A percentile compares a stretch with the other conserved stretches of the same genome.
These are phyloP conservation scores for Brachirus orientalis DNA, from an alignment of 2,113 vertebrate genomes.

Conservation along the genomic window DNA sequence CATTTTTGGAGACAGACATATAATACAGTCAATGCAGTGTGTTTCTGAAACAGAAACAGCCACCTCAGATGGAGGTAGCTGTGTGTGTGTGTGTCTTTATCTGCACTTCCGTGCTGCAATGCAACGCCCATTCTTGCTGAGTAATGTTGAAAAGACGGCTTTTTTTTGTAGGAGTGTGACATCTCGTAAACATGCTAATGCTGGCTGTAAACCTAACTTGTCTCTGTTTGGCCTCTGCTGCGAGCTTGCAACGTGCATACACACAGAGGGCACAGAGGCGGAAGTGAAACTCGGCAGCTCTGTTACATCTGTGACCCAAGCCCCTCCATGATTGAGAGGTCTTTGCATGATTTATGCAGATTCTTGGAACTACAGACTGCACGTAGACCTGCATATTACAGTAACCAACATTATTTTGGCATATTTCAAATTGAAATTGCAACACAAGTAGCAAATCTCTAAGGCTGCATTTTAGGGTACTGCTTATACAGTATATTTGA, in stretches of 20 bases:
- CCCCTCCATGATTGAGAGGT: neutral
- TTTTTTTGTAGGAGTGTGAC: constrained; percentile 30
- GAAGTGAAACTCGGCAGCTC: constrained; percentile 64
- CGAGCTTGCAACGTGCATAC: constrained; percentile 47
- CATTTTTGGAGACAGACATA: constrained; percentile 10
- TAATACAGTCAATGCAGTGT: neutral
- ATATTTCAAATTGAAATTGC: too few species aligned
- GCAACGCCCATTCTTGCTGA: constrained; percentile 66
- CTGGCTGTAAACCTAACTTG: constrained; percentile 34
- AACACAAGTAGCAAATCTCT: too few species aligned
- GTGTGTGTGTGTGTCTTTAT: too few species aligned
- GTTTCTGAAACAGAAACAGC: constrained; percentile 3
- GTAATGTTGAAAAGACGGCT: constrained; percentile 37
- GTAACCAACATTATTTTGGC: too few species aligned
- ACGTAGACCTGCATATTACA: too few species aligned
- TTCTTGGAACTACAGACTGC: too few species aligned
- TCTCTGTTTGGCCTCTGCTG: constrained; percentile 27
- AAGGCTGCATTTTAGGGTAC: too few species aligned
- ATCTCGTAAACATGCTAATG: constrained; percentile 66
- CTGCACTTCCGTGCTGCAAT: constrained; percentile 56
- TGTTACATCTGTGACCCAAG: constrained; percentile 18
- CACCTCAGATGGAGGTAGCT: neutral
- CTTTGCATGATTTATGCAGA: neutral
- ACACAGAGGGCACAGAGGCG: constrained; percentile 35
- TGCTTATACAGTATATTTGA: too few species aligned